Base-by-base conservation (phyloP, 2,797 vertebrate species). In the Vespertilio murinus region DNA sequence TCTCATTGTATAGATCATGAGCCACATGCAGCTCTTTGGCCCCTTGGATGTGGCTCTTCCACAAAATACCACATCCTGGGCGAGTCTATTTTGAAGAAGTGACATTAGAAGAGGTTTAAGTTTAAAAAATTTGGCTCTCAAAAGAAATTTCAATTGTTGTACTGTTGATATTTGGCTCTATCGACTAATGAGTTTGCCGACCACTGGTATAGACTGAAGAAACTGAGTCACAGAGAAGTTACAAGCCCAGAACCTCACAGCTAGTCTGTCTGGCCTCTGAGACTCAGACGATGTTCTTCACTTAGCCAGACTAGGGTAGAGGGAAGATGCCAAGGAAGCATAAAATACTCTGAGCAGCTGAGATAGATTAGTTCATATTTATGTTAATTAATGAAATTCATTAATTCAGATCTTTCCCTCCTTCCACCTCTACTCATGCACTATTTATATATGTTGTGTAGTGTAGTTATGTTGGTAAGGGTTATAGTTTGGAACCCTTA, bases 321-420 rank as follows among this genome's bases (percentile, higher is more conserved):
- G 12, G 45, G 52, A 59, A 25, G 67, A 75, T 20, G 20, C 8
- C 42, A 78, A 82, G 28, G 64, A 47, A 59, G 13, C 30, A 28
- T 61, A 78, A 61, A 22, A 64, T 16, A 45, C n/a, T 45, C 47
- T 67, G 69, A 89, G 59, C 30, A 89, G 20, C 45, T 70, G 20
- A 90, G 64, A n/a, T 38, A 47, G 47, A 84, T 73, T 38, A 33
- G 22, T 20, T 52, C 40, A 23, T 54, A 20, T 40, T 90, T 67
- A 52, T 83, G 61, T 80, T 75, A 47, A 79, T 54, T 78, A 93
- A 84, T 77, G 12, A 52, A 77, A 38, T 71, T 18, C 64, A n/a
- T 86, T 33, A 45, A 25, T 79, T 85, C 18, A 40, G 14, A 56
- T 56, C 8, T 14, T 88, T 70, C 14, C 54, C 23, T 65, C 38